phyloP scores from a whole-genome alignment of 2,113 vertebrate genomes.

The Agapornis roseicollis region DNA sequence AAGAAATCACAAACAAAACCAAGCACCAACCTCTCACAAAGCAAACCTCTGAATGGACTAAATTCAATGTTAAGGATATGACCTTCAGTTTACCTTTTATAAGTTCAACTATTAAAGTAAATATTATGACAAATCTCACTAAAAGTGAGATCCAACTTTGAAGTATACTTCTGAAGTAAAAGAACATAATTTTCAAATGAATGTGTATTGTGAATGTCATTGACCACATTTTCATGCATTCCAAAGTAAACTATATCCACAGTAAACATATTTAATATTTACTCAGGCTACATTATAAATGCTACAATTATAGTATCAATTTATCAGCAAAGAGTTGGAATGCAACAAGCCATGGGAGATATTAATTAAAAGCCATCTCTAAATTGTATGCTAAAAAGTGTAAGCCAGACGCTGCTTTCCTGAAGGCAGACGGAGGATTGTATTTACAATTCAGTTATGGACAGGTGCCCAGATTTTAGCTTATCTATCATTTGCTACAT shows the following conservation, averaged over 20 bases:
- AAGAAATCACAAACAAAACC: too few relatives aligned
- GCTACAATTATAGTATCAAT: not conserved
- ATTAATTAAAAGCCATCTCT: slow-evolving; percentile 29
- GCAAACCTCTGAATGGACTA: not conserved
- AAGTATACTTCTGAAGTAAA: not conserved
- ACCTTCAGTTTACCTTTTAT: not conserved
- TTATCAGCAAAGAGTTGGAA: not conserved
- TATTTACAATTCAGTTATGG: slow-evolving; percentile 54
- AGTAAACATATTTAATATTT: not conserved
- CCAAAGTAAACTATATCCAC: not conserved
- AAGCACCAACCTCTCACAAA: not conserved
- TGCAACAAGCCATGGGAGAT: not conserved
- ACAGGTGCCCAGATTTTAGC: slow-evolving; percentile 17
- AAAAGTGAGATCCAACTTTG: not conserved
- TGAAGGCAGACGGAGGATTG: not conserved
- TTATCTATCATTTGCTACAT: slow-evolving; percentile 52
- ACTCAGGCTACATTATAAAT: not conserved
- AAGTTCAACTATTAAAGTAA: not conserved
- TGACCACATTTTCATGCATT: not conserved
- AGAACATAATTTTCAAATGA: not conserved
- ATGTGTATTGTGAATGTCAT: not conserved
- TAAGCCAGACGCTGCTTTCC: not conserved
- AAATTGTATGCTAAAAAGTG: slow-evolving; percentile 29
- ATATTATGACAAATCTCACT: not conserved
- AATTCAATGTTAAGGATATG: not conserved